Percentiles rank a stretch among this genome's conserved stretches.
Evolutionary conservation across 2,113 vertebrate genomes (phyloP).

Genomic region (Pseudolaguvia tuberculata): DNA sequence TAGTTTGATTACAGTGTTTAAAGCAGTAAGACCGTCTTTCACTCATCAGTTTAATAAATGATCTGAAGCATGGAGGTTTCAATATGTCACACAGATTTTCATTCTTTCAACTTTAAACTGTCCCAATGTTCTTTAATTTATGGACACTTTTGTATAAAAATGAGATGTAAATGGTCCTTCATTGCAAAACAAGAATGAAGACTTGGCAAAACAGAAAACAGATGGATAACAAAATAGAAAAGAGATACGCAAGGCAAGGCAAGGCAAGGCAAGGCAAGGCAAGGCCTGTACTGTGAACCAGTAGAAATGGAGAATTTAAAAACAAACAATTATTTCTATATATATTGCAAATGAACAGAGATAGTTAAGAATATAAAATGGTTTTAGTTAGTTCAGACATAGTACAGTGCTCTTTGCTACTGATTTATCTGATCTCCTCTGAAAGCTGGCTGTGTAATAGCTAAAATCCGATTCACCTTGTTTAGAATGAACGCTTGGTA

Average conservation of each 20-base stretch:
- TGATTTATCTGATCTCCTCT: no score
- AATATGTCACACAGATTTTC: constrained; percentile 5
- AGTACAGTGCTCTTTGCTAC: no score
- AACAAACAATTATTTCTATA: no score
- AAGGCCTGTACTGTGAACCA: no score
- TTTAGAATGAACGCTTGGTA: no score
- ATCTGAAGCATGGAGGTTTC: not conserved
- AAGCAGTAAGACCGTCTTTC: constrained; percentile 12
- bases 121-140: constrained; percentile 19
- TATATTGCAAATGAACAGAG: no score
- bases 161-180: constrained; percentile 1
- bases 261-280: no score
- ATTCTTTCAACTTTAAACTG: constrained; percentile 10
- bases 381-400: no score
- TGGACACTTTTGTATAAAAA: constrained; percentile 21
- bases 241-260: constrained; percentile 21
- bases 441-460: no score
- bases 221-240: constrained; percentile 24
- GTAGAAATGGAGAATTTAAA: no score
- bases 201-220: constrained; percentile 29
- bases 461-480: no score
- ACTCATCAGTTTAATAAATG: constrained; percentile 4
- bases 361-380: no score
- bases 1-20: not conserved
- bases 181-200: not conserved